A percentile compares a stretch with the other conserved stretches of the same genome.
Evolutionary conservation across 2,113 vertebrate genomes (phyloP).

Genomic region (Dicentrarchus labrax): DNA sequence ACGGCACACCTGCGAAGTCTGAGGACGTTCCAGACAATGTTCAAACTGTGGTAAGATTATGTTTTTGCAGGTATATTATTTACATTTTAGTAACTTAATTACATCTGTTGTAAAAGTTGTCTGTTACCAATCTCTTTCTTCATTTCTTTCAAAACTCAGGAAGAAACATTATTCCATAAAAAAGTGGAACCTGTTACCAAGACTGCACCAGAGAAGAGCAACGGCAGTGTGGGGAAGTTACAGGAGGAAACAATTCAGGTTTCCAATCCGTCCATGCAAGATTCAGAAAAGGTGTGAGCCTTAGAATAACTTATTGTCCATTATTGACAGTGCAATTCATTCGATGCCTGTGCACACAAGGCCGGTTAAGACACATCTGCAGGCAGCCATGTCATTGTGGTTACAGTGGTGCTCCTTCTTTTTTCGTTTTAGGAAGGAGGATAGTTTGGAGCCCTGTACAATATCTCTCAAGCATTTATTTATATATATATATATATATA

Average conservation of each 20-base stretch:
- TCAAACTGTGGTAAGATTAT: constrained; percentile 46
- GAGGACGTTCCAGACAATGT: constrained; percentile 60
- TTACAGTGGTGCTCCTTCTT: too few relatives aligned
- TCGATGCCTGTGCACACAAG: too few relatives aligned
- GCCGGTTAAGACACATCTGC: too few relatives aligned
- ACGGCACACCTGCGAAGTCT: constrained; percentile 47
- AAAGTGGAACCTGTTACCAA: constrained; percentile 58
- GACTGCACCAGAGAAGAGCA: constrained; percentile 38
- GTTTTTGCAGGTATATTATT: not conserved
- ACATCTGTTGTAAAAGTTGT: not conserved
- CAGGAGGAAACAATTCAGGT: constrained; percentile 85
- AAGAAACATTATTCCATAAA: constrained; percentile 59
- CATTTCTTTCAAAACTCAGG: constrained; percentile 48
- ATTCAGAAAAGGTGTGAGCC: constrained; percentile 86
- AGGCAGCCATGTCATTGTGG: too few relatives aligned
- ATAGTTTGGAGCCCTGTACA: too few relatives aligned
- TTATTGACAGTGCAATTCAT: not conserved
- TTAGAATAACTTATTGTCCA: not conserved
- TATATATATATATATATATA: too few relatives aligned
- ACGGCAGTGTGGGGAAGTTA: constrained; percentile 71
- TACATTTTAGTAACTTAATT: too few relatives aligned
- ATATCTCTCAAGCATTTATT: too few relatives aligned
- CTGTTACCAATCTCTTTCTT: constrained; percentile 16
- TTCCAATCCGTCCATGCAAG: constrained; percentile 83
- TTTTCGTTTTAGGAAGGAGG: too few relatives aligned